Evolutionary conservation across 2,113 vertebrate genomes (phyloP).

Genomic region (Elephas maximus): DNA sequence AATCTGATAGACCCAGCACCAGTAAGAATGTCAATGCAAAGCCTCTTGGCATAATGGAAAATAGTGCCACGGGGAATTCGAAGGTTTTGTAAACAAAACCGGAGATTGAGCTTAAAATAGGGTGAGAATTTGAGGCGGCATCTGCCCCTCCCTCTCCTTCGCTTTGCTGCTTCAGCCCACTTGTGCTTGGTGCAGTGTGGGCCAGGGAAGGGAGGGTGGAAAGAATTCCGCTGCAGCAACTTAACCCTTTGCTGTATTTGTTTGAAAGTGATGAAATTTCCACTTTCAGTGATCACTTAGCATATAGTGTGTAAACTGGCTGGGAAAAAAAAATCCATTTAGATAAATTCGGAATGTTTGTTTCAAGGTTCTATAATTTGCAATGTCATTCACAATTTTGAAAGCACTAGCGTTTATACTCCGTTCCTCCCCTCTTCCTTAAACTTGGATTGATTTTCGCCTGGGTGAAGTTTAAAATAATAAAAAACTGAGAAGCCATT

Average conservation of each 20-base stretch:
- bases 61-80: background rate
- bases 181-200: background rate
- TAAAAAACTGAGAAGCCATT: constrained; percentile 75
- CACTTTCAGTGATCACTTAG: constrained; percentile 14
- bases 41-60: background rate
- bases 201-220: background rate
- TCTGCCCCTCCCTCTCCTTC: background rate
- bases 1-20: constrained; percentile 15
- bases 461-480: constrained; percentile 82
- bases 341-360: background rate
- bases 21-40: background rate
- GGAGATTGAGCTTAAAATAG: background rate
- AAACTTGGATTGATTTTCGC: constrained; percentile 72
- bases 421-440: constrained; percentile 50
- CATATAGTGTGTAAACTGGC: background rate
- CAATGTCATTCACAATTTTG: background rate
- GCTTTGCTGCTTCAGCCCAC: background rate
- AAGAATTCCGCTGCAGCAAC: background rate
- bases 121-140: background rate
- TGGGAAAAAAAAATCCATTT: background rate
- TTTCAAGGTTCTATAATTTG: constrained; percentile 3
- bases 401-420: constrained; percentile 1
- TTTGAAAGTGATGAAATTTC: constrained; percentile 21
- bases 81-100: constrained; percentile 38
- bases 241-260: constrained; percentile 40